These are phyloP conservation scores for Apis dorsata DNA, from an alignment of 1,140 invertebrate species.

Conservation along the genomic window DNA sequence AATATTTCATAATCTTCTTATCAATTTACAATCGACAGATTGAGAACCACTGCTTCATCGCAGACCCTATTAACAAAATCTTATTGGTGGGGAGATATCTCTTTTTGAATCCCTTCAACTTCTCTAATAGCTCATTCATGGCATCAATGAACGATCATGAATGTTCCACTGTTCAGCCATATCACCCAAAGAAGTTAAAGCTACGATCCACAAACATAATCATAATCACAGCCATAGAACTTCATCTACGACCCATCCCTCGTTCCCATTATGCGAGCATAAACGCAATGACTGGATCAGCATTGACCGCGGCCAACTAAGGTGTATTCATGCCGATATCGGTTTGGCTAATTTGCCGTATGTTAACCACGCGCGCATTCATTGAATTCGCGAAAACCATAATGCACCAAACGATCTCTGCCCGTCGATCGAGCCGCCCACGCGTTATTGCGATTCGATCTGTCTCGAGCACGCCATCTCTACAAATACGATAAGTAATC, in stretches of 20 bases:
- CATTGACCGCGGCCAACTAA: slow-evolving; percentile 15
- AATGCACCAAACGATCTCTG: slow-evolving; percentile 30
- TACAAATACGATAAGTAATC: slow-evolving; percentile 9
- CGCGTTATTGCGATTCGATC: slow-evolving; percentile 12
- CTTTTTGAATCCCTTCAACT: no score
- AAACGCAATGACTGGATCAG: slow-evolving; percentile 21
- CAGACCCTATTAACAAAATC: no score
- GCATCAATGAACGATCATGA: no score
- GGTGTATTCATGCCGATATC: slow-evolving; percentile 26
- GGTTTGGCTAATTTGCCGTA: slow-evolving; percentile 53
- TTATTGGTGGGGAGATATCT: no score
- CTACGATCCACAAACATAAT: background rate
- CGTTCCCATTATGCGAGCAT: background rate
- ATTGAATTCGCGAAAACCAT: slow-evolving; percentile 56
- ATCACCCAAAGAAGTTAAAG: no score
- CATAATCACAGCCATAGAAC: slow-evolving; percentile 25
- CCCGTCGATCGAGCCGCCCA: slow-evolving; percentile 20
- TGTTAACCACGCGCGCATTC: slow-evolving; percentile 56
- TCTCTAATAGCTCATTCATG: no score
- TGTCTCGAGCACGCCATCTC: background rate
- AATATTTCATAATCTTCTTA: no score
- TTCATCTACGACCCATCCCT: background rate
- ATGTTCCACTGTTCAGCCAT: no score
- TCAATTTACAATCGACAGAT: no score
- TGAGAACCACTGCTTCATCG: no score